Evolutionary conservation across 2,797 vertebrate species (phyloP), one percentile per base, ranked within the genome.

Genomic region (Arrhamphus sclerolepis): DNA sequence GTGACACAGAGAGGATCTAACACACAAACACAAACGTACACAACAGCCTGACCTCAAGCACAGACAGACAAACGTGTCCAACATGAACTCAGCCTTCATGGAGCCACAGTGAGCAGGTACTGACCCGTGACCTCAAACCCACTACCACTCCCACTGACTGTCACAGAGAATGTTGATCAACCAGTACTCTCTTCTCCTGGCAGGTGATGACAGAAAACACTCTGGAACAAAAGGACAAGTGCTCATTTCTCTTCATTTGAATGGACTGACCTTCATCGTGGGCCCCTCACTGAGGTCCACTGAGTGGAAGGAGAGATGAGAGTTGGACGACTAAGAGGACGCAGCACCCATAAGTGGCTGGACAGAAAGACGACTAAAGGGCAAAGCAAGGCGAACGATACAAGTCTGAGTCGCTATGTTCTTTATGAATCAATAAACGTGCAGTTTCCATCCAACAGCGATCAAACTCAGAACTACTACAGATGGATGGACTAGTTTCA

Each of bases 121-220:
- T 71, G 73, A 85, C 41, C 28, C 28, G 28, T 7, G 6, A 7
- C 8, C 28, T 29, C 28, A 9, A 9, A 29, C 1, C 31, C 31
- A 10, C 6, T 34, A 9, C 31, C 10, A 13, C 31, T 11, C 31
- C 9, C 24, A 1, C 29, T 7, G 29, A 7, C 29, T 10, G 29
- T 7, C 29, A 4, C 42, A 86, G 75, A 86, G 89, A 90, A 90
- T 75, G 20, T 39, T 64, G 73, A 66, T 52, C 62, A 51, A 60
- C 18, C 19, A 5, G 9, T 9, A 55, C 74, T 70, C 40, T 13
- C 2, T 3, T 13, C 2, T 3, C 46, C 21, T 21, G 4, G 42
- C 70, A 68, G 62, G 50, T 74, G 66, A 70, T 7, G 0, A 46
- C 9, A 38, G 29, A 59, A 28, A 68, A 52, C 28, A 4, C 4